Evolutionary conservation across 2,888 invertebrate genomes (phyloP).

Genomic region (Stictocephala bisonia): DNA sequence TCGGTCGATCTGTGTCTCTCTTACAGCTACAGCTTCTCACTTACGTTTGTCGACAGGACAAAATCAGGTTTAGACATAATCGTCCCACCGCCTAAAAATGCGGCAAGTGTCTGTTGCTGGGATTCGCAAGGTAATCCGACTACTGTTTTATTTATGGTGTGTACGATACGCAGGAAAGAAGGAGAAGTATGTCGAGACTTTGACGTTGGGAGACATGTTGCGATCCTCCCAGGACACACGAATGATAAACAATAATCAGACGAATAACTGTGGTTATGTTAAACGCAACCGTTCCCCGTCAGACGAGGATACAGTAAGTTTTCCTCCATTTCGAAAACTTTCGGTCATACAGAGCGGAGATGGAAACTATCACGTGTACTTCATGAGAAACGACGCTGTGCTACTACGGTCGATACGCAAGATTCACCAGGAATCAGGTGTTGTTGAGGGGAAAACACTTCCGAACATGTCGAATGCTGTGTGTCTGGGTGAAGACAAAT

Average conservation of each 20-base stretch:
- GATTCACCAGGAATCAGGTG: too few species aligned
- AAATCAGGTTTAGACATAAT: background rate
- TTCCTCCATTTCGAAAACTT: slow-evolving; percentile 3
- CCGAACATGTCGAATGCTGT: background rate
- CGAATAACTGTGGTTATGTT: background rate
- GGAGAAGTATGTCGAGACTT: too few species aligned
- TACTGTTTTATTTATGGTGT: background rate
- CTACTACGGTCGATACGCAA: background rate
- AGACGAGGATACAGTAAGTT: background rate
- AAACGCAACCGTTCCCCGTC: background rate
- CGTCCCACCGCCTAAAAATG: background rate
- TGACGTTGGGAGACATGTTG: too few species aligned
- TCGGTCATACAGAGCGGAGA: background rate
- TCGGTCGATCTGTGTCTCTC: background rate
- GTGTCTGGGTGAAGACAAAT: background rate
- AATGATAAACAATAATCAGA: too few species aligned
- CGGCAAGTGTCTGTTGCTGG: background rate
- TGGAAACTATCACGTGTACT: slow-evolving; percentile 16
- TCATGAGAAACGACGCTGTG: slow-evolving; percentile 5
- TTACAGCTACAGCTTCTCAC: slow-evolving; percentile 19
- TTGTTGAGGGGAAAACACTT: too few species aligned
- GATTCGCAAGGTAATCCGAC: background rate
- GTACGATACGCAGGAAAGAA: background rate
- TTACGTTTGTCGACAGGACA: background rate
- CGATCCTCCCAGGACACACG: too few species aligned